A percentile compares a stretch with the other conserved stretches of the same genome.
phyloP scores from a whole-genome alignment of 2,888 invertebrate genomes.

The Nowickia ferox region DNA sequence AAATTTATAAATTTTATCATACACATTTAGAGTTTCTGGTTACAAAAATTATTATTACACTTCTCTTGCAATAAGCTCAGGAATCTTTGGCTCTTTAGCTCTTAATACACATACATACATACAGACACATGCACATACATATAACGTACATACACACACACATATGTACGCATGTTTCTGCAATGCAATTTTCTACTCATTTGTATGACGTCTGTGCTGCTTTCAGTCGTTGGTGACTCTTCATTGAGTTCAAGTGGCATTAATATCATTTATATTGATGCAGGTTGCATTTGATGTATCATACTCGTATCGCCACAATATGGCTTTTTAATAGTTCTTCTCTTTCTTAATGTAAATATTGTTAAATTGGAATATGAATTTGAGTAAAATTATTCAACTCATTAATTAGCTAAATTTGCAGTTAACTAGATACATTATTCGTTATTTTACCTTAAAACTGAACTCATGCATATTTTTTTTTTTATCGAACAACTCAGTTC shows the following conservation, averaged over 20 bases:
- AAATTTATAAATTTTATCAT: slow-evolving; percentile 3
- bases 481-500: not conserved
- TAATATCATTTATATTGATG: slow-evolving; percentile 66
- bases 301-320: not conserved
- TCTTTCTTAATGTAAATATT: not conserved
- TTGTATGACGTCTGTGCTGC: not conserved
- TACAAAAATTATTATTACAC: not conserved
- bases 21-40: not conserved
- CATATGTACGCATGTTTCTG: too few relatives aligned
- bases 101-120: not conserved
- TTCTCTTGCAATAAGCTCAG: not conserved
- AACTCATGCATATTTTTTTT: not conserved
- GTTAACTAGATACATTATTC: not conserved
- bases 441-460: not conserved
- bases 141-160: too few relatives aligned
- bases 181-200: not conserved
- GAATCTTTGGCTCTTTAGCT: not conserved
- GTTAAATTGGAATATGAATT: not conserved
- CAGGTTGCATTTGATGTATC: slow-evolving; percentile 55
- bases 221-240: slow-evolving; percentile 19
- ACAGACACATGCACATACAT: too few relatives aligned
- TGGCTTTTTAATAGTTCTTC: slow-evolving; percentile 1
- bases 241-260: slow-evolving; percentile 34
- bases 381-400: not conserved
- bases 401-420: not conserved